Evolutionary conservation across 2,797 vertebrate species (phyloP), one percentile per base, ranked within the genome.

Genomic region (Melopsittacus undulatus): DNA sequence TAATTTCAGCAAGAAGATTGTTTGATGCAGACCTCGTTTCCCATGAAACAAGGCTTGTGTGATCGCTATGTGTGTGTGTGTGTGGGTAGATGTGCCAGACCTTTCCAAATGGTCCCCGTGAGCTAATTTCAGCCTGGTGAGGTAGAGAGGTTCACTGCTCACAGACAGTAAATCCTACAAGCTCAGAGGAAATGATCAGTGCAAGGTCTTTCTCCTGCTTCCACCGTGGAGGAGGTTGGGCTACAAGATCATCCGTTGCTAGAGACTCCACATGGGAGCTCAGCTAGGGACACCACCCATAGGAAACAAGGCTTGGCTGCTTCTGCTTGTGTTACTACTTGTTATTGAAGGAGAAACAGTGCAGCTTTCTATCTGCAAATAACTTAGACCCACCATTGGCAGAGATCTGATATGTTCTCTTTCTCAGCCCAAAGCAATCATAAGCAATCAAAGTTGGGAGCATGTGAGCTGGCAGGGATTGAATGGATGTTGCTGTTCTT

Each of bases 1-100:
- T 69, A 82, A 29, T 38, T 36, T 81, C 3, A 4, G 42, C 46
- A 74, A 1, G 0, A 62, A 73, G 42, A 16, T 57, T 5, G 2
- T 52, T 63, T 82, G 42, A 67, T 14, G 57, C 36, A 56, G 67
- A n/a, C 13, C 23, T 10, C 10, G 16, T 56, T 94, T 88, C 27
- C 32, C 43, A 11, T 0, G 3, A 62, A 83, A 38, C 0, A 0
- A 80, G 22, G n/a, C 17, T 69, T 1, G 2, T 30, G 38, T 0
- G 0, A 27, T 62, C 68, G 17, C 29, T 77, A 3, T 10, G 2
- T 27, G 23, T 32, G 18, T 5, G 36, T 36, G 4, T 32, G 11
- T 17, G 24, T 10, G 11, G 26, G 10, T 22, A 49, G 38, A 40
- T 46, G 22, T 54, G 15, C 48, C 57, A 88, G n/a, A 57, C 18